Percentiles rank a stretch among this genome's conserved stretches.
phyloP scores from a whole-genome alignment of 2,797 vertebrate species.

The Microctenopoma lineatum region DNA sequence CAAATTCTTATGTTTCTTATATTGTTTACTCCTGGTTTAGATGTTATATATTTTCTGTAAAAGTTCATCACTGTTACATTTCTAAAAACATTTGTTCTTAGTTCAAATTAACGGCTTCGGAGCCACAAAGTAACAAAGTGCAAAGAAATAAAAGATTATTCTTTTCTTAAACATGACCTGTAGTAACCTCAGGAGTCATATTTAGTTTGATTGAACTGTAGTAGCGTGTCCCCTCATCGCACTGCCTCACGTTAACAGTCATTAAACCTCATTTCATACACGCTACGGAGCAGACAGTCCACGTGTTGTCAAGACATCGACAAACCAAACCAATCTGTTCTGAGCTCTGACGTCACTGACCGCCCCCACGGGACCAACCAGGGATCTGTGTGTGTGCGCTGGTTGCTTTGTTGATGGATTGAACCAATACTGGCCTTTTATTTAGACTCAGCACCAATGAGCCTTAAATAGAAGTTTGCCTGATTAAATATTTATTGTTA shows the following conservation, averaged over 20 bases:
- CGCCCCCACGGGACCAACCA: neutral
- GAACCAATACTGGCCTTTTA: constrained; percentile 16
- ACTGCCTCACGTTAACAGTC: neutral
- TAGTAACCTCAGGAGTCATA: too few relatives aligned
- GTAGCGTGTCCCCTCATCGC: neutral
- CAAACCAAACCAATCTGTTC: constrained; percentile 32
- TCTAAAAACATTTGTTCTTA: too few relatives aligned
- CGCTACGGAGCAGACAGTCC: constrained; percentile 35
- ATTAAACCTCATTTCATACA: constrained; percentile 3
- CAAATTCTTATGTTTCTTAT: too few relatives aligned
- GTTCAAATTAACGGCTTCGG: too few relatives aligned
- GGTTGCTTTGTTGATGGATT: constrained; percentile 11
- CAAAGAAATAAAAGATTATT: too few relatives aligned
- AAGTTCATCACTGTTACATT: too few relatives aligned
- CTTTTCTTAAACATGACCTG: too few relatives aligned
- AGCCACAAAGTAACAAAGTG: too few relatives aligned
- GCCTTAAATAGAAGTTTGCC: constrained; percentile 4
- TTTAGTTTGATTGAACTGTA: too few relatives aligned
- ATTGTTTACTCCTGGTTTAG: too few relatives aligned
- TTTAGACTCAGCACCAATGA: constrained; percentile 2
- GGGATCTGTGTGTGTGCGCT: neutral
- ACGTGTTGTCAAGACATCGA: constrained; percentile 12
- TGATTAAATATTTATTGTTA: constrained; percentile 30
- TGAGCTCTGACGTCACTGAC: constrained; percentile 5
- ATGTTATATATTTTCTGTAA: too few relatives aligned